Base-by-base conservation (phyloP, 2,113 vertebrate species). In the Gymnorhina tibicen region DNA sequence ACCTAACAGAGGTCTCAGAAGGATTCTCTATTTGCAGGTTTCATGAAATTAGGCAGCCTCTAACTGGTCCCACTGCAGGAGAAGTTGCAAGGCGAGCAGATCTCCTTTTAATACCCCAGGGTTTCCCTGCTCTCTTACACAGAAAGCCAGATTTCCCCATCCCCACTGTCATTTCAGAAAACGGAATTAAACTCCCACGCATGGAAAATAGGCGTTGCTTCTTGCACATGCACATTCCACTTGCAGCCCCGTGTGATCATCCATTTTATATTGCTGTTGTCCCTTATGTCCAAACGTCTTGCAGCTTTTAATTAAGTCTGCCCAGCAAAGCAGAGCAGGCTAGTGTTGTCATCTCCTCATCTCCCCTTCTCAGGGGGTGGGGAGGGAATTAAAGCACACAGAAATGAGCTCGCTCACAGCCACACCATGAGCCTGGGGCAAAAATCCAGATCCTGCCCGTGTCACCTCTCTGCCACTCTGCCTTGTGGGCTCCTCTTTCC, bases 271-370 rank as follows among this genome's bases (percentile, higher is more conserved):
- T 50, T 50, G 68, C 92, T 86, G 56, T 3, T 16, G 15, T 92
- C 89, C 91, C 83, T 74, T 58, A 93, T n/a, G 14, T 95, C 86
- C 93, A 89, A 81, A 89, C 7, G 5, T 78, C 81, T 95, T 91
- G 62, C 84, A 92, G 89, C 69, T 49, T 81, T 93, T 97, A 87
- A 92, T 96, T 94, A 95, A 92, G 82, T 90, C 92, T 96, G 67
- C 82, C 78, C 93, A 80, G 82, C 79, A 90, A 69, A 18, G 7
- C 75, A 66, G 85, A 85, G 70, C 81, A 87, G 88, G 66, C 20
- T 37, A 83, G 42, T 5, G 9, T 69, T 91, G 91, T 81, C 95
- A 85, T 37, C 84, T 91, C 76, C 77, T 75, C 94, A 72, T 37
- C 74, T 94, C 66, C 69, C 58, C 22, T 78, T 58, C 41, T 46